Evolutionary conservation across 2,888 invertebrate genomes (phyloP), one percentile per base, ranked within the genome.

Genomic region (Adineta ricciae): DNA sequence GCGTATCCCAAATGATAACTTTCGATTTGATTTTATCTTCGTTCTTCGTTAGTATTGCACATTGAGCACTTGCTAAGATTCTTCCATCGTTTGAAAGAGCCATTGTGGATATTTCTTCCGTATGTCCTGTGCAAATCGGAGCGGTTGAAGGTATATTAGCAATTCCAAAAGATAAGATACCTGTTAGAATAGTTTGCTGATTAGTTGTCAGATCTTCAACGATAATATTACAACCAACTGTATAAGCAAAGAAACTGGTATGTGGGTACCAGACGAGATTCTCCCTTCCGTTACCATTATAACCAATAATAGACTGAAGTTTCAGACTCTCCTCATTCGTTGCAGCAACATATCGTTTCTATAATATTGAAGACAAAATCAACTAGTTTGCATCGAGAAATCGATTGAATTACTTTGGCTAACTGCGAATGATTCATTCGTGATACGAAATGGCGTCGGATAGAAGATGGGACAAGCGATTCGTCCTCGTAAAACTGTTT

Each of bases 211-310:
- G 88, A 84, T 90, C 89, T 87, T 90, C 90, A 27, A 90, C 86
- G 27, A 90, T 87, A 27, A 90, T 85, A 2, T 89, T 87, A 86
- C 89, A 88, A 32, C 90, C 90, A 87, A 88, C 88, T 4, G 89
- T 88, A 86, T 90, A 90, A 9, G 88, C 89, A 88, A 90, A 90
- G 83, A 90, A 85, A 50, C 90, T 90, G 89, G 89, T 88, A 85
- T 89, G 89, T 36, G 90, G 88, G 84, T 89, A 88, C 90, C 90
- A 90, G 32, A 89, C 88, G 88, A 90, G 88, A 87, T 90, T 90
- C 83, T 88, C 88, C 83, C 89, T 87, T 8, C 89, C 90, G 87
- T 89, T 89, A 0, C 90, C 90, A 87, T 90, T 90, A 84, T 89
- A 90, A 3, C 90, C 90, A 83, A 90, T 88, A 46, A 89, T 88